A percentile compares a stretch with the other conserved stretches of the same genome.
These are phyloP conservation scores for Temnothorax rugatulus DNA, from an alignment of 2,888 invertebrate genomes.

Conservation along the genomic window DNA sequence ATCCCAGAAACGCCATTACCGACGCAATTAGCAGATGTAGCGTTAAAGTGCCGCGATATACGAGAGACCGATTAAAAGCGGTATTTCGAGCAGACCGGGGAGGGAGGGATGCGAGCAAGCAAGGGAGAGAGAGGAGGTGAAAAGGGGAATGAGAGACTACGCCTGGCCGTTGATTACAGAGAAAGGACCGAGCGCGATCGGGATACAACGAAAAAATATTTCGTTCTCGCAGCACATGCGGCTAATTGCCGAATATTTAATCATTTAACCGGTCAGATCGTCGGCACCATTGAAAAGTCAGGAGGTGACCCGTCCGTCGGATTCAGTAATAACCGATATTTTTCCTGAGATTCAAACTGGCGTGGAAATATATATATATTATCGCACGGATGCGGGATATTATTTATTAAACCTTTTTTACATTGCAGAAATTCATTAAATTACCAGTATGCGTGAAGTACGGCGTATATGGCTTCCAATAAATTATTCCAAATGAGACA, in stretches of 20 bases:
- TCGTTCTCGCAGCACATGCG: slow-evolving; percentile 22
- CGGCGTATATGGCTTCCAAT: not conserved
- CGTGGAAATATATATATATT: slow-evolving; percentile 22
- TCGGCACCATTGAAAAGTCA: slow-evolving; percentile 25
- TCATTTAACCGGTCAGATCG: slow-evolving; percentile 42
- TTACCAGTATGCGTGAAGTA: not conserved
- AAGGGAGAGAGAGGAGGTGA: not conserved
- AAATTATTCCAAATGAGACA: slow-evolving; percentile 18
- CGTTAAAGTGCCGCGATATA: slow-evolving; percentile 59
- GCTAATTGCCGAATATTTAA: slow-evolving; percentile 61
- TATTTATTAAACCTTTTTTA: slow-evolving; percentile 26
- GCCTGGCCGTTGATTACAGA: slow-evolving; percentile 41
- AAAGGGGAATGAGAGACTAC: slow-evolving; percentile 4
- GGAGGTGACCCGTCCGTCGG: not conserved
- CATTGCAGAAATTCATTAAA: slow-evolving; percentile 35
- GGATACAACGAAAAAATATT: slow-evolving; percentile 40
- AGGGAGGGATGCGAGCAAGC: too few relatives aligned
- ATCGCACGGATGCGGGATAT: not conserved
- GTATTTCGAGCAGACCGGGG: slow-evolving; percentile 31
- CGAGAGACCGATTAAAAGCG: slow-evolving; percentile 59
- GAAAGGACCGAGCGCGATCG: slow-evolving; percentile 26
- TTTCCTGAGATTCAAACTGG: slow-evolving; percentile 5
- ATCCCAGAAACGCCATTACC: slow-evolving; percentile 56
- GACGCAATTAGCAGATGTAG: slow-evolving; percentile 53
- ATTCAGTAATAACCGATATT: slow-evolving; percentile 30